Percentiles rank a stretch among this genome's conserved stretches.
These are phyloP conservation scores for Empis stercorea DNA, from an alignment of 2,888 invertebrate genomes.

Conservation along the genomic window DNA sequence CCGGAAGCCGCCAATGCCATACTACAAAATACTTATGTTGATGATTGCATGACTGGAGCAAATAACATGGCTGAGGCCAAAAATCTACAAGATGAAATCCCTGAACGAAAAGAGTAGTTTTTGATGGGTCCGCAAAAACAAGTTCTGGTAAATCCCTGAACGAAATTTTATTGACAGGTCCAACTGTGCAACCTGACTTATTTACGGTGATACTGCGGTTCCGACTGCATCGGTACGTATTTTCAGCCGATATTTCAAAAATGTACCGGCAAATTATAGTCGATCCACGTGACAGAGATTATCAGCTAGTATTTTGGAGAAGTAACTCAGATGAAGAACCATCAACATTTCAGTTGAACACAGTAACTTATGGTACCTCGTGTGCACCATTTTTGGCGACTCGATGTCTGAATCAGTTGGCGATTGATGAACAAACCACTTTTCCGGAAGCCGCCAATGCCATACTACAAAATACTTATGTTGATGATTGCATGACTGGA, in stretches of 20 bases:
- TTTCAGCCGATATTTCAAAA: conserved; percentile 12
- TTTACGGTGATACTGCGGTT: conserved; percentile 6
- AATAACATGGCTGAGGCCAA: conserved; percentile 9
- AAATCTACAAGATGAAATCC: conserved; percentile 7
- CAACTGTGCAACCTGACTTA: conserved; percentile 7
- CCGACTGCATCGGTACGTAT: conserved; percentile 4
- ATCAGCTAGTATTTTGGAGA: conserved; percentile 11
- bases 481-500: conserved; percentile 15
- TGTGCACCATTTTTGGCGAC: conserved; percentile 16
- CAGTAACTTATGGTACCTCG: conserved; percentile 12
- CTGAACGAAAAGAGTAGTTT: conserved; percentile 6
- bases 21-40: conserved; percentile 13
- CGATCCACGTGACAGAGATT: conserved; percentile 5
- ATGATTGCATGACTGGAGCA: conserved; percentile 14
- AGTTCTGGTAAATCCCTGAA: conserved; percentile 6
- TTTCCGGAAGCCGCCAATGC: conserved; percentile 11
- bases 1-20: conserved; percentile 11
- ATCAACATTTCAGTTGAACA: neutral
- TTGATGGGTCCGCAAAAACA: conserved; percentile 5
- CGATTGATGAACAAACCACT: conserved; percentile 3
- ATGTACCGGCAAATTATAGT: conserved; percentile 10
- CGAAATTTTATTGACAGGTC: conserved; percentile 6
- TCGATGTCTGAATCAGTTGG: conserved; percentile 11
- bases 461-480: conserved; percentile 12
- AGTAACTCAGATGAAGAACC: too few species aligned